These are phyloP conservation scores for Micoletzkya japonica DNA, from an alignment of 2,888 invertebrate genomes.

Conservation along the genomic window DNA sequence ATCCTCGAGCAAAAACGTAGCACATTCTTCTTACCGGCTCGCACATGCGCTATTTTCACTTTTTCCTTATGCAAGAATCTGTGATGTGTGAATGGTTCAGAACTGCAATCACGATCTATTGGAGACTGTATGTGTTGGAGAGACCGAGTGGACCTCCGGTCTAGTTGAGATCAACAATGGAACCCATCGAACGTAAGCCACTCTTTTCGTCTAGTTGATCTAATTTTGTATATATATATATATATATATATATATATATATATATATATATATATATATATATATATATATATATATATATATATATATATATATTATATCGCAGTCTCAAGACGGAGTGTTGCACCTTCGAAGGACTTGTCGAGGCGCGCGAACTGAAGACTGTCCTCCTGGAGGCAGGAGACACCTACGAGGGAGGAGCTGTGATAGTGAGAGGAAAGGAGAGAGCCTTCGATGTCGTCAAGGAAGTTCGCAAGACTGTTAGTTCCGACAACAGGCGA, in stretches of 20 bases:
- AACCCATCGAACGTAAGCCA: conserved; percentile 49
- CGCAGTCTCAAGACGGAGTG: conserved; percentile 54
- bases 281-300: neutral
- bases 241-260: neutral
- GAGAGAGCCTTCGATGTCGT: conserved; percentile 54
- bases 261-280: neutral
- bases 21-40: too few species aligned
- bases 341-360: conserved; percentile 49
- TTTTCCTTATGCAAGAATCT: too few species aligned
- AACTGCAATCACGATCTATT: conserved; percentile 21
- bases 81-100: neutral
- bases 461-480: conserved; percentile 58
- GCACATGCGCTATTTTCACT: too few species aligned
- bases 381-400: conserved; percentile 50
- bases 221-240: neutral
- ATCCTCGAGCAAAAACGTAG: too few species aligned
- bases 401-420: conserved; percentile 47
- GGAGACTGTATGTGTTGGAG: conserved; percentile 47
- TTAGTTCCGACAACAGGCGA: conserved; percentile 46
- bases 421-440: conserved; percentile 25
- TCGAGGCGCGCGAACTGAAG: conserved; percentile 40
- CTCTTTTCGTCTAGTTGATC: neutral
- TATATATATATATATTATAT: neutral
- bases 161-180: conserved; percentile 57
- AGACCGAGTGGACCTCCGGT: conserved; percentile 55